Percentiles rank a stretch among this genome's conserved stretches.
These are phyloP conservation scores for Semicossyphus pulcher DNA, from an alignment of 2,113 vertebrate genomes.

Conservation along the genomic window DNA sequence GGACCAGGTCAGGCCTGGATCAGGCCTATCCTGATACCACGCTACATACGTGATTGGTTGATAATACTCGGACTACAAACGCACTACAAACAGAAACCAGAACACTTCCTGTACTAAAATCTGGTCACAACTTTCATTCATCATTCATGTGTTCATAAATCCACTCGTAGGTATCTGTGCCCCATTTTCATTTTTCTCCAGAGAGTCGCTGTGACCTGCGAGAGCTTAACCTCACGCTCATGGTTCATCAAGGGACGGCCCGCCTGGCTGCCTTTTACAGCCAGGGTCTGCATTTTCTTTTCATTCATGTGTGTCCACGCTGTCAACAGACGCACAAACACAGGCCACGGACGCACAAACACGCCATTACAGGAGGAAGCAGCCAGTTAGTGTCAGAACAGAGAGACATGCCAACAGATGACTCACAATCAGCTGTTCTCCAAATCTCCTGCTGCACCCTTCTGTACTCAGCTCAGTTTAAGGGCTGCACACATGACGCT, in stretches of 20 bases:
- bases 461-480: background rate
- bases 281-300: constrained; percentile 11
- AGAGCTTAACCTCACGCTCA: constrained; percentile 48
- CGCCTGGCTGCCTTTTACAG: constrained; percentile 35
- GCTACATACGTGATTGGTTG: too few relatives aligned
- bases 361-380: background rate
- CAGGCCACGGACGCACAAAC: background rate
- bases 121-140: constrained; percentile 4
- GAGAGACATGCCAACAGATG: background rate
- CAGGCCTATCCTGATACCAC: too few relatives aligned
- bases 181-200: background rate
- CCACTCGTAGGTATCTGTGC: background rate
- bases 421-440: background rate
- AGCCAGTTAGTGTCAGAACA: constrained; percentile 12
- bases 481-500: background rate
- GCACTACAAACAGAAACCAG: too few relatives aligned
- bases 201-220: constrained; percentile 8
- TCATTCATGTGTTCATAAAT: constrained; percentile 24
- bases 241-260: constrained; percentile 47
- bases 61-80: too few relatives aligned
- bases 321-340: constrained; percentile 12
- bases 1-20: too few relatives aligned
- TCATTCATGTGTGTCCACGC: background rate
- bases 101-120: too few relatives aligned
- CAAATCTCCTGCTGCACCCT: background rate